Conservation (phyloP, 2,797 vertebrate genomes). For the Liasis olivaceus region DNA sequence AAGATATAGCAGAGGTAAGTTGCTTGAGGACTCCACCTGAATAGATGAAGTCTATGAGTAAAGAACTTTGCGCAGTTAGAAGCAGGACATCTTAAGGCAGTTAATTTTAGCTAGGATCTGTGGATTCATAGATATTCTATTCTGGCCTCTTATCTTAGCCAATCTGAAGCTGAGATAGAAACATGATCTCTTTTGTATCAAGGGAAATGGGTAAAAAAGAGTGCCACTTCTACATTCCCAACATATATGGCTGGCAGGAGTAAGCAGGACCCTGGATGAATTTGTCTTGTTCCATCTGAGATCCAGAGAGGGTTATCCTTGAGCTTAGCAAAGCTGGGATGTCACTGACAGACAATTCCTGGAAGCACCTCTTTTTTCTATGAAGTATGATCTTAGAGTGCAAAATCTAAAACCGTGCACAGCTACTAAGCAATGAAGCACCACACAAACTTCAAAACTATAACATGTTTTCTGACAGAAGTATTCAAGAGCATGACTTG, state of each 20-base stretch:
- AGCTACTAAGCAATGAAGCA: neutral
- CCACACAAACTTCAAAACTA: neutral
- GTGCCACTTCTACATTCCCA: no score
- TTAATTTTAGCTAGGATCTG: neutral
- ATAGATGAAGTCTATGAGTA: neutral
- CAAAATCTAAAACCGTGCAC: neutral
- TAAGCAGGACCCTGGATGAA: no score
- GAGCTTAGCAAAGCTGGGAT: no score
- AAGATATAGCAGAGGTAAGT: neutral
- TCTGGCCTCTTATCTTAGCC: neutral
- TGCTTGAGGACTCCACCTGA: neutral
- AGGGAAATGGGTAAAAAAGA: neutral
- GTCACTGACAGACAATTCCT: neutral
- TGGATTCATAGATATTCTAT: neutral
- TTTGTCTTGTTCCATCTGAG: no score
- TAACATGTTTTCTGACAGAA: conserved; percentile 16
- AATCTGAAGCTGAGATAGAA: neutral
- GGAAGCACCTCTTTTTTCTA: neutral
- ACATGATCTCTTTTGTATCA: neutral
- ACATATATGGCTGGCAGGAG: no score
- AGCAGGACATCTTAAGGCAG: neutral
- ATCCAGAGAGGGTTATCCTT: no score
- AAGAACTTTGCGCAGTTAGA: neutral
- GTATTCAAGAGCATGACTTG: neutral
- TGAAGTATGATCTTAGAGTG: neutral